Conservation (phyloP, 2,797 vertebrate genomes). For the Diceros bicornis region DNA sequence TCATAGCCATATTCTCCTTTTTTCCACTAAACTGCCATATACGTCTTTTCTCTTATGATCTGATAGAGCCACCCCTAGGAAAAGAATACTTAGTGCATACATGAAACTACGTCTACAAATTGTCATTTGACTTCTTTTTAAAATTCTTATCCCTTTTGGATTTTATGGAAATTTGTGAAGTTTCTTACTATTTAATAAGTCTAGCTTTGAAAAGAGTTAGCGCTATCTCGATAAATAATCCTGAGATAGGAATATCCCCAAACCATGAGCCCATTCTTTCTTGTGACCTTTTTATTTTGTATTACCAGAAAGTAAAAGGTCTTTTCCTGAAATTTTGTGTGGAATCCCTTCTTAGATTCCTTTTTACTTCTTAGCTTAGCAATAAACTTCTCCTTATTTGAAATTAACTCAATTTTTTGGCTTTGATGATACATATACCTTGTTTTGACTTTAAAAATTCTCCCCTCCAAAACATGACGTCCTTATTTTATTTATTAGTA, state of each 20-base stretch:
- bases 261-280: neutral
- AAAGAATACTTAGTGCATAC: slow-evolving; percentile 28
- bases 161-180: neutral
- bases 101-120: neutral
- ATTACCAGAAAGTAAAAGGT: neutral
- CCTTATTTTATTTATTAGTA: slow-evolving; percentile 38
- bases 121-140: neutral
- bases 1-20: slow-evolving; percentile 61
- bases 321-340: neutral
- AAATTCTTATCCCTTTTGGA: neutral
- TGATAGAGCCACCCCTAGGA: neutral
- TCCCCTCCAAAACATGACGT: neutral
- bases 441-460: neutral
- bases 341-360: neutral
- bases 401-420: slow-evolving; percentile 28
- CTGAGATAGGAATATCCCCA: neutral
- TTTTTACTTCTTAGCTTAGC: neutral
- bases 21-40: neutral
- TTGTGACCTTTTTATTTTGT: neutral
- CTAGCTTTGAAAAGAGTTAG: neutral
- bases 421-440: neutral
- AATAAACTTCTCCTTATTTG: slow-evolving; percentile 3
- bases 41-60: neutral
- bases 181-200: slow-evolving; percentile 8
- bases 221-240: neutral